Evolutionary conservation across 2,797 vertebrate species (phyloP), one percentile per base, ranked within the genome.

Genomic region (Leptodactylus fallax): DNA sequence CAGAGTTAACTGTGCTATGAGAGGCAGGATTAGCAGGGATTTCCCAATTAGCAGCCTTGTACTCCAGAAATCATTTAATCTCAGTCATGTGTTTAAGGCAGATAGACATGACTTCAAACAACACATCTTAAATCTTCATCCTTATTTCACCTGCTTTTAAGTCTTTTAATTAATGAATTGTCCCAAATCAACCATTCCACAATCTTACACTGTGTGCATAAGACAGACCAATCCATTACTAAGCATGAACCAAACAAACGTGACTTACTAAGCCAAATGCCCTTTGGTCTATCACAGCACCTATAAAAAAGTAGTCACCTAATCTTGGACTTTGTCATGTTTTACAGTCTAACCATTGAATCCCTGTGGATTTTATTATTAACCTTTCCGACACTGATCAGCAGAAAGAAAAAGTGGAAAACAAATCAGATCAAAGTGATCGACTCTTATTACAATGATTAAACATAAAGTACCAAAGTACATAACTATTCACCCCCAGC

Each of bases 61-160:
- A 63, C 91, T 92, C 90, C 90, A 85, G 83, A 92, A 91, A 93
- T 92, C 92, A 91, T 87, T 84, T 92, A 90, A 92, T 91, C 92
- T 91, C 58, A 67, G 12, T 88, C 92, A 89, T 83, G 56, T 0
- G 13, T 67, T 86, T 80, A 91, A 88, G 78, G 16, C 25, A 85
- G 89, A 36, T 71, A 78, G 47, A 67, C 71, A 71, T 60, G 56
- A 84, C 87, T 71, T 58, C 72, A 63, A 82, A 17, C 67, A 51
- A 83, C 60, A 27, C 58, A 65, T 77, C 47, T 23, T 86, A 81
- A 67, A 55, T 19, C 83, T 69, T 23, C 72, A 80, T 56, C 83
- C 87, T 89, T 82, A 81, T 65, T 88, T 85, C 78, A 85, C 87
- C 87, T 77, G 81, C 0, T 85, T 88, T 63, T 49, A 81, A 85